These are phyloP conservation scores for Rhimphoctona megacephalus DNA, from an alignment of 2,888 invertebrate genomes.

Conservation along the genomic window DNA sequence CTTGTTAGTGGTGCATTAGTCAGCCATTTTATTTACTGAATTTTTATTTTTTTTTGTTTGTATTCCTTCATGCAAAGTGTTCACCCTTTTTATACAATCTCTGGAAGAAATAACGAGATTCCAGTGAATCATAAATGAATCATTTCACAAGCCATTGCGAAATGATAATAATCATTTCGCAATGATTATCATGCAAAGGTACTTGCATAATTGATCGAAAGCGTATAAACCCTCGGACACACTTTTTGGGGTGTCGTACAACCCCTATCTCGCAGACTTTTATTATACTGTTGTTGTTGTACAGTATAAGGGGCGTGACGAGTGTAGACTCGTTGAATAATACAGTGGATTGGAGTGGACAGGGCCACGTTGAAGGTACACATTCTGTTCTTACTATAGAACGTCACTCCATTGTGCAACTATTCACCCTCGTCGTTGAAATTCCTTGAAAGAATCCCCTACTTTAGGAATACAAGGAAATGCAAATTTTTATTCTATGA, in stretches of 20 bases:
- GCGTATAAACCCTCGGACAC: neutral
- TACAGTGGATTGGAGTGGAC: constrained; percentile 71
- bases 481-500: neutral
- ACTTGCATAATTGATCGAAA: neutral
- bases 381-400: constrained; percentile 38
- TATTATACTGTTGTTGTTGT: constrained; percentile 4
- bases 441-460: constrained; percentile 1
- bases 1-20: neutral
- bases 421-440: constrained; percentile 31
- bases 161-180: neutral
- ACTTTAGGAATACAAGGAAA: constrained; percentile 16
- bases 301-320: constrained; percentile 39
- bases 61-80: neutral
- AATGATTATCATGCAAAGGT: neutral
- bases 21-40: neutral
- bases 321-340: constrained; percentile 76
- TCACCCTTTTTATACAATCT: neutral
- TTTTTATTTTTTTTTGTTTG: neutral
- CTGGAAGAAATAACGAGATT: neutral
- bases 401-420: constrained; percentile 70
- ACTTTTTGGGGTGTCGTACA: constrained; percentile 3
- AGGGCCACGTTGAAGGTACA: constrained; percentile 76
- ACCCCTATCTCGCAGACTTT: neutral
- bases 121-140: neutral
- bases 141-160: neutral